Evolutionary conservation across 1,140 invertebrate genomes (phyloP).

Genomic region (Bombus sibiricus): DNA sequence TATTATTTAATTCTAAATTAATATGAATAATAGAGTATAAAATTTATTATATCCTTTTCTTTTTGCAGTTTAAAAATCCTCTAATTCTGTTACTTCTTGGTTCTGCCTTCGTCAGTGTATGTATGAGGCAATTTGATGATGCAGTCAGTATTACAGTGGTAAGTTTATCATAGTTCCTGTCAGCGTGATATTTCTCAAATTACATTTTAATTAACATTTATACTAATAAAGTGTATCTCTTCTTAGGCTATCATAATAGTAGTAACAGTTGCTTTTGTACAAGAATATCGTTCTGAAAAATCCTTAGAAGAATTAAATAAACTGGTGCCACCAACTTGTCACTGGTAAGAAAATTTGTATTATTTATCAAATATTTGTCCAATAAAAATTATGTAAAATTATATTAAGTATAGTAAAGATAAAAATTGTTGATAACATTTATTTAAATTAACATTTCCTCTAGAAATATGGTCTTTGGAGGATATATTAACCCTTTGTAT

Average conservation of each 20-base stretch:
- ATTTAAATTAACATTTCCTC: conserved; percentile 44
- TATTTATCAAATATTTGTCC: conserved; percentile 6
- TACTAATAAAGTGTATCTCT: conserved; percentile 23
- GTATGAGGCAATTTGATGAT: conserved; percentile 99
- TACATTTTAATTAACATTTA: conserved; percentile 16
- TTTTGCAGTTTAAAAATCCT: conserved; percentile 96
- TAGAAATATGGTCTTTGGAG: conserved; percentile 51
- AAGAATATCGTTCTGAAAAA: conserved; percentile 99
- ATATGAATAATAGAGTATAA: neutral
- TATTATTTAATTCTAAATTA: neutral
- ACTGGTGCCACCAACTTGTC: conserved; percentile 95
- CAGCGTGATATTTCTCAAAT: conserved; percentile 11
- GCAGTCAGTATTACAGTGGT: conserved; percentile 99
- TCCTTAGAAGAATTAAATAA: conserved; percentile 99
- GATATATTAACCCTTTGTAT: conserved; percentile 47
- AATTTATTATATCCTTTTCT: conserved; percentile 44
- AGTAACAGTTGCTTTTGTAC: conserved; percentile 99
- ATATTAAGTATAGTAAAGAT: conserved; percentile 7
- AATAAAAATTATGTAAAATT: neutral
- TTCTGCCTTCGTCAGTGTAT: conserved; percentile 97
- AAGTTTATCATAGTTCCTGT: conserved; percentile 81
- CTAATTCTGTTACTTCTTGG: conserved; percentile 96
- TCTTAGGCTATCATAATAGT: conserved; percentile 95
- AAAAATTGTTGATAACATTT: conserved; percentile 10
- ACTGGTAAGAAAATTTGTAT: conserved; percentile 85